These are phyloP conservation scores for Pelecanus crispus DNA, from an alignment of 2,113 vertebrate species.

Conservation along the genomic window DNA sequence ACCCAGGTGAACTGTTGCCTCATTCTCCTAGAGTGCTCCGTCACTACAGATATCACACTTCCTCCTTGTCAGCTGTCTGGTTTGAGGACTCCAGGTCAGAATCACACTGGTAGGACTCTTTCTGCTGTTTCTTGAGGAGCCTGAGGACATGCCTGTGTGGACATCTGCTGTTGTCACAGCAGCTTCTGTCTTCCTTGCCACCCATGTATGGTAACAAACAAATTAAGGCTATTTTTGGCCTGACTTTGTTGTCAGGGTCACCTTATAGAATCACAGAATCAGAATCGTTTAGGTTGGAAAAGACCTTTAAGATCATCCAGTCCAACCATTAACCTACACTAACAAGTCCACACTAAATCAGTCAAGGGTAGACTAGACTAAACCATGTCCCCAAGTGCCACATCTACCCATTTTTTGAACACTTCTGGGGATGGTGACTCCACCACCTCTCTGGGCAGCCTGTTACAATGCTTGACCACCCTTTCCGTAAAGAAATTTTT, in stretches of 20 bases:
- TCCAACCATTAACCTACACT: no score
- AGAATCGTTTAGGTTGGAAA: no score
- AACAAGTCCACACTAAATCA: no score
- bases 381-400: no score
- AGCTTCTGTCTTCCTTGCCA: background rate
- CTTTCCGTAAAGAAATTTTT: no score
- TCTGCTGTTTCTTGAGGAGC: background rate
- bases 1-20: background rate
- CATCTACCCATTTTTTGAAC: no score
- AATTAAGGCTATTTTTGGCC: background rate
- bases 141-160: accelerated
- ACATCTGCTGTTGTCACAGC: background rate
- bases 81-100: background rate
- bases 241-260: background rate
- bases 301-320: no score
- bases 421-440: no score
- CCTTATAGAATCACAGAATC: no score
- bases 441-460: no score
- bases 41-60: background rate
- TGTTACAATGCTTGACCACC: no score
- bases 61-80: background rate
- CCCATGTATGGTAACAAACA: background rate
- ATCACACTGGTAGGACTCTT: background rate
- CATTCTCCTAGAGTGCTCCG: background rate
- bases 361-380: no score